Base-by-base conservation (phyloP, 2,888 invertebrate species). In the Catocala sponsa region DNA sequence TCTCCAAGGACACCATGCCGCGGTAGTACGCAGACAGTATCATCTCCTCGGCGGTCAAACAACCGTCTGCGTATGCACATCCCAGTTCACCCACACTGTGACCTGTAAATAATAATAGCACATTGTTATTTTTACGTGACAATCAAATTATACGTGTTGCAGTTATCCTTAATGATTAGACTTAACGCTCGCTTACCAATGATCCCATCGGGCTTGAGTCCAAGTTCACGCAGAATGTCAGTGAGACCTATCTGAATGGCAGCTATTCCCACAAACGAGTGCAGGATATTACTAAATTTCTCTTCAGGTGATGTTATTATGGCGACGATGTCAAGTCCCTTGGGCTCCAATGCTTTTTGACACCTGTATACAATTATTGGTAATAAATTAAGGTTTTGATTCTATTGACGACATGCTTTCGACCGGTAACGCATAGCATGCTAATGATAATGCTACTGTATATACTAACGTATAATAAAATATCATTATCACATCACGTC, bases 1-100 rank as follows among this genome's bases (percentile, higher is more conserved):
- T 95, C 72, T 97, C 96, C 12, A 96, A 74, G n/a, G 97, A 97
- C 0, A 97, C 96, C 59, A 95, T 91, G 0, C 98, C 98, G 67
- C 98, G 95, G 80, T 96, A 97, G 87, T 98, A 98, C 0, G 98
- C 97, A 6, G 97, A 95, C 25, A 98, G 86, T 52, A 98, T 96
- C 93, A 97, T 97, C 89, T 98, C 97, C 80, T 98, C 97, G 0
- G 96, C 96, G 0, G 98, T 97, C 64, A 99, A 95, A 68, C 97
- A 97, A 0, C 97, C 98, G 87, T 99, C 99, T 4, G 98, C 98
- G 87, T 99, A 99, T 0, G 97, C 98, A 86, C 99, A 99, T 0
- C 98, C 98, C 33, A 99, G 92, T 88, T 99, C 99, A 50, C 99
- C 99, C 0, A 98, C 97, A 12, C 99, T 99, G 87, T 99, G 98